Evolutionary conservation across 2,797 vertebrate species (phyloP).

Genomic region (Mormyrops attenuatus): DNA sequence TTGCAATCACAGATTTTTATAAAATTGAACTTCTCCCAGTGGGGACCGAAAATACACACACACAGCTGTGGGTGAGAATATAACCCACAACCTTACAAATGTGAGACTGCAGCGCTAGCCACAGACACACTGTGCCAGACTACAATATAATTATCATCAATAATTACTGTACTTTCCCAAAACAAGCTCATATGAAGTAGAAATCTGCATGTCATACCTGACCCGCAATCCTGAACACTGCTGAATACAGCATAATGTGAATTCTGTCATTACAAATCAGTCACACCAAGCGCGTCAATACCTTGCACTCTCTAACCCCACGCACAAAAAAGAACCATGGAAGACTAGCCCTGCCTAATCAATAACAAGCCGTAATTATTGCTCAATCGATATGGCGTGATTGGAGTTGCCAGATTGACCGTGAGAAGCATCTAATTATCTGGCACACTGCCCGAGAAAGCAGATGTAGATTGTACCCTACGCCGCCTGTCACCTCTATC

Average conservation of each 20-base stretch:
- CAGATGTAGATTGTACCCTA: not conserved
- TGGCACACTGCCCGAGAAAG: not conserved
- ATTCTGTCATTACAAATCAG: constrained; percentile 7
- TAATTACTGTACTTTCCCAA: not conserved
- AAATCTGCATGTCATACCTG: not conserved
- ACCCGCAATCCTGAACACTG: not conserved
- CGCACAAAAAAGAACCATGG: not conserved
- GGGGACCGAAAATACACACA: not conserved
- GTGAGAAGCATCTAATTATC: not conserved
- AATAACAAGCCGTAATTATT: constrained; percentile 35
- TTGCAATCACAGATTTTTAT: not conserved
- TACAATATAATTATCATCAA: not conserved
- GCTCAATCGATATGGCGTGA: constrained; percentile 37
- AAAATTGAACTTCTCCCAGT: not conserved
- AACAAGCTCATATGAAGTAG: not conserved
- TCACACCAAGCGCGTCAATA: not conserved
- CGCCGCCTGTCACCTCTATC: not conserved
- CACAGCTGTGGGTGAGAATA: not conserved
- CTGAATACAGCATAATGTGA: not conserved
- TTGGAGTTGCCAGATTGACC: constrained; percentile 17
- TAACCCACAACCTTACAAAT: not conserved
- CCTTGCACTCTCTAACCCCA: not conserved
- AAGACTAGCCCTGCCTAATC: constrained; percentile 28
- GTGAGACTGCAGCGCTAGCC: not conserved
- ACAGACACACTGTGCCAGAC: not conserved